phyloP scores from a whole-genome alignment of 37 sponge, comb jelly and placozoan genomes.

The Oopsacas minuta region DNA sequence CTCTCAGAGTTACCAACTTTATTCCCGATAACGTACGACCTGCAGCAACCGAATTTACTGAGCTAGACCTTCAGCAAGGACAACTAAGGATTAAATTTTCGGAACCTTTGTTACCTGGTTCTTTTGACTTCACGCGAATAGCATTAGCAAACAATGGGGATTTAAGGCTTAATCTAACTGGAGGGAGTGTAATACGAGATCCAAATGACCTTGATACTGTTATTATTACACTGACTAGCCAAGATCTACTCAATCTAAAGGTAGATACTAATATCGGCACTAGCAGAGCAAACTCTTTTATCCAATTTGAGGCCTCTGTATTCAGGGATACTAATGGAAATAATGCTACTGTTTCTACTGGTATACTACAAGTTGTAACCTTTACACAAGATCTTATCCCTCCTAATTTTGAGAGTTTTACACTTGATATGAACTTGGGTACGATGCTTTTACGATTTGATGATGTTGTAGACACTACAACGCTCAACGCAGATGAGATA shows the following conservation, averaged over 20 bases:
- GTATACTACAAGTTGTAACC: not conserved
- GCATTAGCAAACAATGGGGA: not conserved
- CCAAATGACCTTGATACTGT: conserved; percentile 24
- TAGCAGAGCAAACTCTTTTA: conserved; percentile 30
- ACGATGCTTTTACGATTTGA: conserved; percentile 44
- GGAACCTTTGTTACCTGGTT: not conserved
- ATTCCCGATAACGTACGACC: conserved; percentile 60
- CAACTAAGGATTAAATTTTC: not conserved
- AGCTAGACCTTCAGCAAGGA: conserved; percentile 13
- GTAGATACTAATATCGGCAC: conserved; percentile 44
- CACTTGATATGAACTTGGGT: conserved; percentile 65
- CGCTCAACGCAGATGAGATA: conserved; percentile 28
- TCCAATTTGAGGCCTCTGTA: conserved; percentile 37
- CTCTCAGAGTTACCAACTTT: conserved; percentile 35
- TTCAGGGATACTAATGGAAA: conserved; percentile 62
- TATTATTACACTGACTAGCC: conserved; percentile 35
- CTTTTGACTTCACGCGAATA: not conserved
- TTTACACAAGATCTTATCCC: conserved; percentile 42
- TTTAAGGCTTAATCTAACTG: conserved; percentile 39
- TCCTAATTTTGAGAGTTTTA: conserved; percentile 43
- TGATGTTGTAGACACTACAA: conserved; percentile 54
- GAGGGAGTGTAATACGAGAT: conserved; percentile 34
- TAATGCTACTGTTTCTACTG: conserved; percentile 20
- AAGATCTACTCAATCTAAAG: conserved; percentile 56
- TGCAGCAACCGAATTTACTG: not conserved